A percentile compares a stretch with the other conserved stretches of the same genome.
Conservation (phyloP, 2,888 invertebrate genomes). For the Phymatocera aterrima region DNA sequence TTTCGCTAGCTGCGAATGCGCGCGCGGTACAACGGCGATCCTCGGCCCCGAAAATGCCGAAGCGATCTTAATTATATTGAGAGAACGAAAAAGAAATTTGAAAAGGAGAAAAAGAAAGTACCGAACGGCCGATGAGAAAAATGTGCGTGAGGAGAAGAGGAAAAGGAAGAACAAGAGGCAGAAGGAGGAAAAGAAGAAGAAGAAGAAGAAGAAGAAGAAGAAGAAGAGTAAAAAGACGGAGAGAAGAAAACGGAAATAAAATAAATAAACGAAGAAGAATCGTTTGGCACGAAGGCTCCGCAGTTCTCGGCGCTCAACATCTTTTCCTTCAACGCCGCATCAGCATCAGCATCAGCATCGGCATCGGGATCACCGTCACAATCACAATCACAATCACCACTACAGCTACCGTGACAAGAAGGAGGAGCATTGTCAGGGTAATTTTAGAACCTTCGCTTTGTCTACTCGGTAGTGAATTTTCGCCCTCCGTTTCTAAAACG, state of each 20-base stretch:
- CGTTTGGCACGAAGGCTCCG: conserved; percentile 30
- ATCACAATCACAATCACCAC: conserved; percentile 58
- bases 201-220: background rate
- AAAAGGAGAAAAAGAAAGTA: background rate
- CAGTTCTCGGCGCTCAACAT: conserved; percentile 58
- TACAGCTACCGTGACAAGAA: background rate
- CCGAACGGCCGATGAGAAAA: background rate
- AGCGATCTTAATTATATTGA: conserved; percentile 37
- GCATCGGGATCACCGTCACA: background rate
- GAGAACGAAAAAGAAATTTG: background rate
- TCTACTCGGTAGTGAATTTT: conserved; percentile 59
- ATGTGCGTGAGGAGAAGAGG: conserved; percentile 46
- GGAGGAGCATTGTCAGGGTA: conserved; percentile 71
- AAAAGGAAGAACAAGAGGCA: conserved; percentile 45
- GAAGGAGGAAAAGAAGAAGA: conserved; percentile 44
- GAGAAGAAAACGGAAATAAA: conserved; percentile 45
- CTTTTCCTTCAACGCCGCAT: too few species aligned
- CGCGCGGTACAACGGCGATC: too few species aligned
- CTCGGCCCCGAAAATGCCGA: conserved; percentile 20
- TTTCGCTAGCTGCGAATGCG: background rate
- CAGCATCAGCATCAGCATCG: background rate
- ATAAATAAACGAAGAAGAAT: conserved; percentile 52
- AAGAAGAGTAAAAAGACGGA: conserved; percentile 53
- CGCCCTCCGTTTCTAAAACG: conserved; percentile 52
- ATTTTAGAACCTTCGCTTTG: conserved; percentile 70